Percentiles rank a stretch among this genome's conserved stretches.
phyloP scores from a whole-genome alignment of 2,113 vertebrate genomes.

The Hepsetus odoe region DNA sequence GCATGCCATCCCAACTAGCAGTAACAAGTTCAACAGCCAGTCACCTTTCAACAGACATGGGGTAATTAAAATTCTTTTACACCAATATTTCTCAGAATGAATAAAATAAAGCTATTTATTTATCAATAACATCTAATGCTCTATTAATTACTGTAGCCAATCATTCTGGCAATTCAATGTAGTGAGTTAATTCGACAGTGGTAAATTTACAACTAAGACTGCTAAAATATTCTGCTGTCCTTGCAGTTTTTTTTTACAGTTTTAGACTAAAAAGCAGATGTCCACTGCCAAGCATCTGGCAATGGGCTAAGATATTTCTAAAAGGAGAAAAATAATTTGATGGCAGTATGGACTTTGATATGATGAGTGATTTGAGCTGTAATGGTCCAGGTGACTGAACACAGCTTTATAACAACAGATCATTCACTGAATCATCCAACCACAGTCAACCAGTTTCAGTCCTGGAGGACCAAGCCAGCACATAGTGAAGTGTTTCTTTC shows the following conservation, averaged over 20 bases:
- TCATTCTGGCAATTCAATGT: not conserved
- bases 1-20: conserved; percentile 12
- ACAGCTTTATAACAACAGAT: not conserved
- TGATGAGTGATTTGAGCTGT: not conserved
- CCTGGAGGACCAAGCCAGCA: not conserved
- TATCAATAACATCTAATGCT: not conserved
- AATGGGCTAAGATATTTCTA: not conserved
- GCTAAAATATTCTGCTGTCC: not conserved
- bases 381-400: not conserved
- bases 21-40: conserved; percentile 9
- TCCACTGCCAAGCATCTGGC: not conserved
- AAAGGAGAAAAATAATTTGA: not conserved
- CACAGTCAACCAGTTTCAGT: not conserved
- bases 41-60: too few relatives aligned
- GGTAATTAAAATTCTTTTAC: too few relatives aligned
- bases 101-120: not conserved
- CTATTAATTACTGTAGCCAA: not conserved
- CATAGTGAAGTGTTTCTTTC: not conserved
- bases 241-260: not conserved
- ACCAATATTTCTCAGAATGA: not conserved
- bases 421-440: not conserved
- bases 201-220: not conserved
- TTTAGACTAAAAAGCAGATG: conserved; percentile 5
- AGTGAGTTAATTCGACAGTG: not conserved
- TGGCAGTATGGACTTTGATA: not conserved